Percentiles rank a stretch among this genome's conserved stretches.
phyloP scores from a whole-genome alignment of 23 tunicate species.

The Corella eumyota region DNA sequence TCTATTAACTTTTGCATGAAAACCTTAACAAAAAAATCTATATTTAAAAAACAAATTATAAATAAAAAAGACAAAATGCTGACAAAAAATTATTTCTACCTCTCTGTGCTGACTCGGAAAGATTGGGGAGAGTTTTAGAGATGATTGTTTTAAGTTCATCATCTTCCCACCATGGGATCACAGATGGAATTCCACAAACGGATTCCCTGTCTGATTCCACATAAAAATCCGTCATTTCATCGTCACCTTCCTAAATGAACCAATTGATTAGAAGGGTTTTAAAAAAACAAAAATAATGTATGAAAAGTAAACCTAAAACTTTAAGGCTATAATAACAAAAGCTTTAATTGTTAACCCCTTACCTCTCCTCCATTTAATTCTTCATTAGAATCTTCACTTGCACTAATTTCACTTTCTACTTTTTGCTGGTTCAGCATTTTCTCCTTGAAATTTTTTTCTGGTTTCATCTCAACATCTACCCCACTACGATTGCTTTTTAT shows the following conservation, averaged over 20 bases:
- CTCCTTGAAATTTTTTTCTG: background rate
- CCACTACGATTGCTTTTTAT: background rate
- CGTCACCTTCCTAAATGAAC: slow-evolving; percentile 85
- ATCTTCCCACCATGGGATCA: slow-evolving; percentile 24
- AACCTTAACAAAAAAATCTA: slow-evolving; percentile 27
- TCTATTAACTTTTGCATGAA: slow-evolving; percentile 46
- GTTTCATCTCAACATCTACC: background rate
- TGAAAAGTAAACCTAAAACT: too few species aligned
- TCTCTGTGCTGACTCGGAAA: slow-evolving; percentile 13
- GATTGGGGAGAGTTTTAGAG: slow-evolving; percentile 12
- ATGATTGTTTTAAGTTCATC: slow-evolving; percentile 18
- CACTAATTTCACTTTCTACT: slow-evolving; percentile 40
- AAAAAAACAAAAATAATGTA: too few species aligned
- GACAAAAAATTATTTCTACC: too few species aligned
- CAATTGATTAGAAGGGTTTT: too few species aligned
- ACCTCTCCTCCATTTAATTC: slow-evolving; percentile 5
- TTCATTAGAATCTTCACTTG: slow-evolving; percentile 49
- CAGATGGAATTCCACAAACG: slow-evolving; percentile 52
- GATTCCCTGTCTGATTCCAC: slow-evolving; percentile 54
- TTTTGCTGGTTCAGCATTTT: background rate
- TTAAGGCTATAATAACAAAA: too few species aligned
- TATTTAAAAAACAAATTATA: too few species aligned
- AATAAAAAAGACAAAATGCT: too few species aligned
- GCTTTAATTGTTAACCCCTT: too few species aligned
- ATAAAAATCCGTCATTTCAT: slow-evolving; percentile 80